Conservation (phyloP, 2,797 vertebrate genomes). For the Aselliscus stoliczkanus region DNA sequence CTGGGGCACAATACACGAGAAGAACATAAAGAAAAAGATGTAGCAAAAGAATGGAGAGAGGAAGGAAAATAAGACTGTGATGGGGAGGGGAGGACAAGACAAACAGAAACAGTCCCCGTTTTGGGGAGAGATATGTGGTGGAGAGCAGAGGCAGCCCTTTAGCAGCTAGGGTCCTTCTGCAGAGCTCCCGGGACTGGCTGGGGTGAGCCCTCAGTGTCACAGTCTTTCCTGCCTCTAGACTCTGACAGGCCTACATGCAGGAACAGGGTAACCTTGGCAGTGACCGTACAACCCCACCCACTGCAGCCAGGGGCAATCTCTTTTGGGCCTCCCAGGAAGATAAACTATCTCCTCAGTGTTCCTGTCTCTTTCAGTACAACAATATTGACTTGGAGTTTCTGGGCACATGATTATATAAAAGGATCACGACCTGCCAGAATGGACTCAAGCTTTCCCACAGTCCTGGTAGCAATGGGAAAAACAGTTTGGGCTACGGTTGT, state of each 20-base stretch:
- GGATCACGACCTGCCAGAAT: not conserved
- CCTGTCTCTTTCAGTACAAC: not conserved
- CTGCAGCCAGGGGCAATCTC: not conserved
- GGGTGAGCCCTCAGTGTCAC: not conserved
- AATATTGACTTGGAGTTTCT: not conserved
- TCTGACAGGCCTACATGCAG: not conserved
- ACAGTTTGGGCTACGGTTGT: not conserved
- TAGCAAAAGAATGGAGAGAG: not conserved
- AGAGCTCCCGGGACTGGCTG: not conserved
- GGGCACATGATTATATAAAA: not conserved
- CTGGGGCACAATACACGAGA: not conserved
- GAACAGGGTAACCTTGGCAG: not conserved
- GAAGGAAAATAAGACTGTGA: not conserved
- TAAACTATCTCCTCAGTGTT: not conserved
- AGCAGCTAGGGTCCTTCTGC: not conserved
- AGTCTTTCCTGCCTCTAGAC: not conserved
- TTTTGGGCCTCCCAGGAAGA: not conserved
- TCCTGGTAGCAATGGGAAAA: not conserved
- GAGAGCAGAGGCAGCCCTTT: not conserved
- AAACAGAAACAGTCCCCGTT: not conserved
- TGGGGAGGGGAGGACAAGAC: not conserved
- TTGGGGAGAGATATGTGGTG: not conserved
- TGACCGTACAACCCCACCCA: not conserved
- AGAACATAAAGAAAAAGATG: not conserved
- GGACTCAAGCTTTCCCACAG: not conserved